These are phyloP conservation scores for Eugnorisma glareosa DNA, from an alignment of 2,888 invertebrate species.

Conservation along the genomic window DNA sequence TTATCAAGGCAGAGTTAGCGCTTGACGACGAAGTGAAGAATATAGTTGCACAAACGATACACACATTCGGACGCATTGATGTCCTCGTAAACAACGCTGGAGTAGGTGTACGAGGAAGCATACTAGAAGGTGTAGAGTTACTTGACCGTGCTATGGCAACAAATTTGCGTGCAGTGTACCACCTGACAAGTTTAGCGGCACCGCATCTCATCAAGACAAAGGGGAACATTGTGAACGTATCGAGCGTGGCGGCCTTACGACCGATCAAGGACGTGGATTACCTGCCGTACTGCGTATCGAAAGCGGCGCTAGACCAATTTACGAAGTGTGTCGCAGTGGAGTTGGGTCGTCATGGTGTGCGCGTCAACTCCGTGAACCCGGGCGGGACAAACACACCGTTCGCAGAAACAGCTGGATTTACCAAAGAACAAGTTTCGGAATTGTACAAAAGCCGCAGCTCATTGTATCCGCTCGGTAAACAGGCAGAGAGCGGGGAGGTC, in stretches of 20 bases:
- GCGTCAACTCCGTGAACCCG: slow-evolving; percentile 97
- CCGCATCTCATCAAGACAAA: slow-evolving; percentile 95
- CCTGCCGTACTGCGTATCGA: slow-evolving; percentile 97
- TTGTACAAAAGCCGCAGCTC: slow-evolving; percentile 94
- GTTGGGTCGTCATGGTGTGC: slow-evolving; percentile 93
- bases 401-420: slow-evolving; percentile 92
- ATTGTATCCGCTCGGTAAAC: slow-evolving; percentile 96
- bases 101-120: slow-evolving; percentile 93
- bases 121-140: slow-evolving; percentile 95
- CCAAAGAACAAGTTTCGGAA: slow-evolving; percentile 90
- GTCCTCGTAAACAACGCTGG: slow-evolving; percentile 97
- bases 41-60: slow-evolving; percentile 92
- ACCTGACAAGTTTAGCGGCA: slow-evolving; percentile 95
- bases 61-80: slow-evolving; percentile 93
- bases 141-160: slow-evolving; percentile 96
- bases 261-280: slow-evolving; percentile 91
- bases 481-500: slow-evolving; percentile 95
- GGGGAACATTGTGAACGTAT: slow-evolving; percentile 97
- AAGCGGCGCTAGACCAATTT: slow-evolving; percentile 98
- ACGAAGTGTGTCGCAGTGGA: slow-evolving; percentile 97
- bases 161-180: slow-evolving; percentile 94
- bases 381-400: slow-evolving; percentile 95
- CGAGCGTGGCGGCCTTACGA: slow-evolving; percentile 96
- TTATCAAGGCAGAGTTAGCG: slow-evolving; percentile 92
- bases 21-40: slow-evolving; percentile 92